Evolutionary conservation across 2,888 invertebrate genomes (phyloP).

Genomic region (Lepetodrilus schrolli): DNA sequence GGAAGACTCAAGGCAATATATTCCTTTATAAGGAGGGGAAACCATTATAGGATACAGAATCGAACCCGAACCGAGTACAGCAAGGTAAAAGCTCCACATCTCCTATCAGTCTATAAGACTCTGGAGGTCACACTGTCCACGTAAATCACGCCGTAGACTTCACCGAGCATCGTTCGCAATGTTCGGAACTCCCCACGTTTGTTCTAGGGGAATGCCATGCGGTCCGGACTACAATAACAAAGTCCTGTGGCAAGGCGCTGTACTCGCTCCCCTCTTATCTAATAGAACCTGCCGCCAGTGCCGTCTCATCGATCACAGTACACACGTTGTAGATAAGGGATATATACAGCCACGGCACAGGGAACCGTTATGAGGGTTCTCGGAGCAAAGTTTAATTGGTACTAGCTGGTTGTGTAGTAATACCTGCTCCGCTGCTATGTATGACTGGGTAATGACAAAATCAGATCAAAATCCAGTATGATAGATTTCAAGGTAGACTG

Average conservation of each 20-base stretch:
- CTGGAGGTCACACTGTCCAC: slow-evolving; percentile 3
- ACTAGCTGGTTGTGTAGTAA: no score
- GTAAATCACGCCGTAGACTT: not conserved
- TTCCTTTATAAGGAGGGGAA: no score
- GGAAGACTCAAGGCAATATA: no score
- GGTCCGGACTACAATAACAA: slow-evolving; percentile 20
- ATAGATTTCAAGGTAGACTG: no score
- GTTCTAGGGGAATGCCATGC: slow-evolving; percentile 17
- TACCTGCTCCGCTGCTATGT: no score
- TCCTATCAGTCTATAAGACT: not conserved
- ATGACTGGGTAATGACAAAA: no score
- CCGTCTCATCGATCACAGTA: slow-evolving; percentile 11
- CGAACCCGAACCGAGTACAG: no score
- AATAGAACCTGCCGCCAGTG: slow-evolving; percentile 23
- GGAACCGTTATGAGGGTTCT: not conserved
- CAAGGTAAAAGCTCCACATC: not conserved
- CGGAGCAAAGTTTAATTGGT: not conserved
- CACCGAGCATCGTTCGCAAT: not conserved
- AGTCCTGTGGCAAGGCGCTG: slow-evolving; percentile 11
- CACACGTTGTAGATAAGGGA: slow-evolving; percentile 20
- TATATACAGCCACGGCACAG: not conserved
- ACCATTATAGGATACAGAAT: no score
- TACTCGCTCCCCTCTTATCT: slow-evolving; percentile 25
- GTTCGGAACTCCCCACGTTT: slow-evolving; percentile 10
- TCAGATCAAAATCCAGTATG: no score